A percentile compares a stretch with the other conserved stretches of the same genome.
These are phyloP conservation scores for Pseudococcus viburni DNA, from an alignment of 2,888 invertebrate species.

Conservation along the genomic window DNA sequence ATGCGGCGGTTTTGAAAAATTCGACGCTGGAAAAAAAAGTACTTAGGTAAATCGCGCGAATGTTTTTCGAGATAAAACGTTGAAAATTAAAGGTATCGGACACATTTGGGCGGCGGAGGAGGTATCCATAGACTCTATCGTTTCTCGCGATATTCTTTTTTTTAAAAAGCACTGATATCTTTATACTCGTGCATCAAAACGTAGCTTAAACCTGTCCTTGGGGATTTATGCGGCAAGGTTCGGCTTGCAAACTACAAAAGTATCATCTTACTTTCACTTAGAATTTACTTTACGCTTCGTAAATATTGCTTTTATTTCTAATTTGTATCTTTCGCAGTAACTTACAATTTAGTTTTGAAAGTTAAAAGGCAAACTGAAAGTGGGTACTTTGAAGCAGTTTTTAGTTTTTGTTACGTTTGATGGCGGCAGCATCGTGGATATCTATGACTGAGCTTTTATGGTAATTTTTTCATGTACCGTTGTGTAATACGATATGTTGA, in stretches of 20 bases:
- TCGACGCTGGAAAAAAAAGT: not conserved
- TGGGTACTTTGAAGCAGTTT: slow-evolving; percentile 48
- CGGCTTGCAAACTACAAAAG: slow-evolving; percentile 54
- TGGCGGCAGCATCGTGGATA: not conserved
- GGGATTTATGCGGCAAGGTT: slow-evolving; percentile 45
- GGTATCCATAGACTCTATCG: not conserved
- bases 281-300: slow-evolving; percentile 64
- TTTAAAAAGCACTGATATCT: slow-evolving; percentile 52
- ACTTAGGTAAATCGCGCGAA: slow-evolving; percentile 30
- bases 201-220: slow-evolving; percentile 33
- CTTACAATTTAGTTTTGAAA: slow-evolving; percentile 58
- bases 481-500: slow-evolving; percentile 44
- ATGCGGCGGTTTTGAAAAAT: slow-evolving; percentile 23
- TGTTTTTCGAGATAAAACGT: slow-evolving; percentile 50
- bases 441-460: slow-evolving; percentile 12
- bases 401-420: slow-evolving; percentile 49
- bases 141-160: slow-evolving; percentile 15
- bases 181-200: slow-evolving; percentile 36
- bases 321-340: slow-evolving; percentile 59
- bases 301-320: slow-evolving; percentile 64
- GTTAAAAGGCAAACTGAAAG: slow-evolving; percentile 39
- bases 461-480: slow-evolving; percentile 39
- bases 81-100: slow-evolving; percentile 51
- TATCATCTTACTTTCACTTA: slow-evolving; percentile 64
- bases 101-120: not conserved